phyloP scores from a whole-genome alignment of 2,888 invertebrate genomes.

The Agonopterix arenella region DNA sequence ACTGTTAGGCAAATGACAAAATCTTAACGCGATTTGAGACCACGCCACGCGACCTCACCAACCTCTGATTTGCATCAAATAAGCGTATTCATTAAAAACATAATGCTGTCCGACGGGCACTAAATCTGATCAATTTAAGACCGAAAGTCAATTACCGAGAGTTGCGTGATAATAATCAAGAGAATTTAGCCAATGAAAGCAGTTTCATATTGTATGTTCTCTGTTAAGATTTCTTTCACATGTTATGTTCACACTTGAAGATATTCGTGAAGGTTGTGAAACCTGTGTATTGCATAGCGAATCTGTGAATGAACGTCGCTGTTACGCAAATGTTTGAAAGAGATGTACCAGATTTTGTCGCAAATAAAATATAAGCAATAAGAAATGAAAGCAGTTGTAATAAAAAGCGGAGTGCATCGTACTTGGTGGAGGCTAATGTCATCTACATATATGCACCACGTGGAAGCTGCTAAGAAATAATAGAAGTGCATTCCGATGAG shows the following conservation, averaged over 20 bases:
- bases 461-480: slow-evolving; percentile 50
- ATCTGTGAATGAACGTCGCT: no score
- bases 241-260: not conserved
- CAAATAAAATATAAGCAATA: no score
- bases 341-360: no score
- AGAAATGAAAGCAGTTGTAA: not conserved
- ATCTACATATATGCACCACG: slow-evolving; percentile 22
- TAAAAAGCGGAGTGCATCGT: slow-evolving; percentile 3
- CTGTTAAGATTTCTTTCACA: slow-evolving; percentile 5
- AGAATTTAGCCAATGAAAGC: slow-evolving; percentile 19
- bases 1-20: not conserved
- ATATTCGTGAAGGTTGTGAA: no score
- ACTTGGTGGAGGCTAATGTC: slow-evolving; percentile 17
- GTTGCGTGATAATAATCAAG: slow-evolving; percentile 20
- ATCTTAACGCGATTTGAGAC: not conserved
- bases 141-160: slow-evolving; percentile 22
- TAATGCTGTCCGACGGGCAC: no score
- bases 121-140: slow-evolving; percentile 16
- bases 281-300: no score
- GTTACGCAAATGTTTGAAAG: no score
- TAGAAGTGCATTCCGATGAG: slow-evolving; percentile 66
- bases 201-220: not conserved
- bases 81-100: no score
- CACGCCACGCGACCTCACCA: not conserved
- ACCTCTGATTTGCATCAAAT: no score